Base-by-base conservation (phyloP, 2,888 invertebrate species). In the Drosophila gaucha region DNA sequence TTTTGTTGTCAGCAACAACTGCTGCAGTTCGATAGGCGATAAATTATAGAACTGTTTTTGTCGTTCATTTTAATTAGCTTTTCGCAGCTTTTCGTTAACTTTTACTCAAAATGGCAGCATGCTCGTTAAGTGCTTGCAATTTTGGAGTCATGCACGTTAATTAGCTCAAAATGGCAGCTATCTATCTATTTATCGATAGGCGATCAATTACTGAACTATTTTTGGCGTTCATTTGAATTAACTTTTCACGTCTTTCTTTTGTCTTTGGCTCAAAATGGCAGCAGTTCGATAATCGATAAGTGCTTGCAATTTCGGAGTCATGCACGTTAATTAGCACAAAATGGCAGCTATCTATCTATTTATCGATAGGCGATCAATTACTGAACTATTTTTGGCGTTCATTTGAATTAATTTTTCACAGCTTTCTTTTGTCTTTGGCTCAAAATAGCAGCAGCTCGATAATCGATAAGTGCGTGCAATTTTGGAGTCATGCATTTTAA, bases 81-180 rank as follows among this genome's bases (percentile, higher is more conserved):
- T 9, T 14, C 16, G 0, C 9, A 35, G 14, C 8, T 35, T 8
- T 26, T 35, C 43, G 46, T 22, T 9, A 6, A 28, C 10, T 8
- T 31, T 46, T 28, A 44, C 30, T 44, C 44, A 30, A 44, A 44
- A 20, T 44, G 44, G 44, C 44, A 26, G 24, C 44, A n/a, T n/a
- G n/a, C n/a, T n/a, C n/a, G n/a, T n/a, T 31, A n/a, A 5, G 12
- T 20, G n/a, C 41, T n/a, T 41, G 41, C 41, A 24, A 24, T 24
- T 41, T 14, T 14, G 22, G 22, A 24, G 24, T 26, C 49, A 49
- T 49, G 12, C 16, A 24, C 6, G 22, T 18, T 49, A 33, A 35
- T 49, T 35, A 35, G 49, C 14, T 31, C 46, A 46, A 46, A 33
- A 14, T 52, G 52, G 36, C 41, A 16, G 51, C 73, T 54, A 44